Percentiles rank a stretch among this genome's conserved stretches.
Conservation (phyloP, 2,113 vertebrate species). For the Odobenus rosmarus region DNA sequence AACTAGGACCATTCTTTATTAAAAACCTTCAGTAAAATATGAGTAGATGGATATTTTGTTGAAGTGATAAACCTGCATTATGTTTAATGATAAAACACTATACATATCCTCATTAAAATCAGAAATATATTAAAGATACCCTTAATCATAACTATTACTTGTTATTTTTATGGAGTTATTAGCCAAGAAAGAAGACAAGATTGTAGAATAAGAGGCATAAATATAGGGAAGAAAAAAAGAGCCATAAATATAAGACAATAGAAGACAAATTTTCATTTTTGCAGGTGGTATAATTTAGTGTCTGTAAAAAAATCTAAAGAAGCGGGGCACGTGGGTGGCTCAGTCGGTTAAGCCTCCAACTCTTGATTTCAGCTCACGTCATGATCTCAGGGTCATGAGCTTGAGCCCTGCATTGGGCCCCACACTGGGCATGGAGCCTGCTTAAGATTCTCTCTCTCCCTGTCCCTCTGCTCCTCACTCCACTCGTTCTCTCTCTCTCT, state of each 20-base stretch:
- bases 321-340: not conserved
- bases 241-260: not conserved
- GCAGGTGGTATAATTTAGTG: not conserved
- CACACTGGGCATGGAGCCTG: not conserved
- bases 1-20: not conserved
- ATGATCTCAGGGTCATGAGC: not conserved
- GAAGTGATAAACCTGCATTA: not conserved
- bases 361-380: not conserved
- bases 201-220: not conserved
- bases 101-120: not conserved
- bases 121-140: not conserved
- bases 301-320: constrained; percentile 26
- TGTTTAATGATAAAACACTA: not conserved
- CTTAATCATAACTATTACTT: not conserved
- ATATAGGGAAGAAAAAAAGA: not conserved
- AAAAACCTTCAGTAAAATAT: not conserved
- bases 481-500: not conserved
- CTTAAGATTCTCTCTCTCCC: not conserved
- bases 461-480: not conserved
- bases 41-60: not conserved
- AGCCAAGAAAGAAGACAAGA: not conserved
- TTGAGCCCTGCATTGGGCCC: not conserved
- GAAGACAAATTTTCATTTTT: not conserved
- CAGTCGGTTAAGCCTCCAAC: not conserved
- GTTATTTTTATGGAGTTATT: not conserved